These are phyloP conservation scores for Holacanthus passer DNA, from an alignment of 2,113 vertebrate species.

Conservation along the genomic window DNA sequence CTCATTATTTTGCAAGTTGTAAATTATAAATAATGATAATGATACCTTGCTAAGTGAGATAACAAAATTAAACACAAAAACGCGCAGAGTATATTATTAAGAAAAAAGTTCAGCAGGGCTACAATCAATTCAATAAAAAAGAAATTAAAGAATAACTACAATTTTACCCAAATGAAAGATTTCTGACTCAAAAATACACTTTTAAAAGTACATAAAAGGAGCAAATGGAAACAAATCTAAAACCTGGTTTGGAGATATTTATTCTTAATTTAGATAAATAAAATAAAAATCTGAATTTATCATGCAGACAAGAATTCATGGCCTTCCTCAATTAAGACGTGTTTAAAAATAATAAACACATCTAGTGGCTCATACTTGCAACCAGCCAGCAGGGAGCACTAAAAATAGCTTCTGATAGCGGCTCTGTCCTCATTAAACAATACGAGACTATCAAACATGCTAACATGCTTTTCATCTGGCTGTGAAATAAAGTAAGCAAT, in stretches of 20 bases:
- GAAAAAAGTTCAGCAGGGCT: background rate
- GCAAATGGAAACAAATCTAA: background rate
- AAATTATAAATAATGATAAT: background rate
- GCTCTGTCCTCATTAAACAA: background rate
- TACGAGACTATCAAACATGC: rapidly evolving
- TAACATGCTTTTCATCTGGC: background rate
- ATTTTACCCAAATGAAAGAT: background rate
- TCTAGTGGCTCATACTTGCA: background rate
- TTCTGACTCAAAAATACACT: background rate
- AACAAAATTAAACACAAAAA: background rate
- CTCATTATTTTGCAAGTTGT: background rate
- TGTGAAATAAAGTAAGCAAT: background rate
- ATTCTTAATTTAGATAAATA: background rate
- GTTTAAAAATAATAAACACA: background rate
- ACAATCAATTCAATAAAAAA: background rate
- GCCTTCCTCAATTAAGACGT: too few species aligned
- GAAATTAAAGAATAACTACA: background rate
- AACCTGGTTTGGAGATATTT: background rate
- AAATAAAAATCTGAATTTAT: background rate
- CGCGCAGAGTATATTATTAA: background rate
- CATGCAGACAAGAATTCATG: background rate
- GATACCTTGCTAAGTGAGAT: background rate
- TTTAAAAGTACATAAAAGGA: background rate
- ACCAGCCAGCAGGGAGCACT: constrained; percentile 57
- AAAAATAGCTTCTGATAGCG: constrained; percentile 6